Evolutionary conservation across 2,797 vertebrate species (phyloP).

Genomic region (Paguma larvata): DNA sequence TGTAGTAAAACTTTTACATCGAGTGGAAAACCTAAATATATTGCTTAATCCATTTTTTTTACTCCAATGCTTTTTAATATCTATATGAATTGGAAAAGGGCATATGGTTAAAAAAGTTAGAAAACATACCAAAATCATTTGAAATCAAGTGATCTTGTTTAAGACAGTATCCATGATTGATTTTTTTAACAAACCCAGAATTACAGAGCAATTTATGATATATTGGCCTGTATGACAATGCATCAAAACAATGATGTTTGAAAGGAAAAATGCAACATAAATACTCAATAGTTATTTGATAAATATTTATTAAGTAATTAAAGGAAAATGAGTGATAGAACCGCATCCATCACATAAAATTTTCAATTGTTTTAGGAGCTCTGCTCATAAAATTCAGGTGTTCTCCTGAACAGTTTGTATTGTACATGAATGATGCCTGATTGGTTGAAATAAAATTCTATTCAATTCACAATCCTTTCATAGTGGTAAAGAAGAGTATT

Average conservation of each 20-base stretch:
- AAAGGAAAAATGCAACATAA: background rate
- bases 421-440: background rate
- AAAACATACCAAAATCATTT: background rate
- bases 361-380: constrained; percentile 6
- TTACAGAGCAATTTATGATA: background rate
- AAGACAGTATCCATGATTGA: background rate
- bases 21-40: background rate
- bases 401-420: background rate
- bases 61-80: background rate
- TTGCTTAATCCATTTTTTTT: background rate
- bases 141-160: background rate
- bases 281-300: background rate
- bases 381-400: background rate
- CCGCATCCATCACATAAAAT: background rate
- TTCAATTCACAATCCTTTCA: constrained; percentile 10
- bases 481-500: background rate
- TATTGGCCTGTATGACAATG: background rate
- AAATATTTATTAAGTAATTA: constrained; percentile 24
- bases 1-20: background rate
- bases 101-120: background rate
- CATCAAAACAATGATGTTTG: constrained; percentile 17
- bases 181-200: background rate
- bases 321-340: constrained; percentile 45
- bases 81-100: background rate
- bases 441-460: constrained; percentile 32